Base-by-base conservation (phyloP, 2,888 invertebrate species). In the Chloroclystis v-ata region DNA sequence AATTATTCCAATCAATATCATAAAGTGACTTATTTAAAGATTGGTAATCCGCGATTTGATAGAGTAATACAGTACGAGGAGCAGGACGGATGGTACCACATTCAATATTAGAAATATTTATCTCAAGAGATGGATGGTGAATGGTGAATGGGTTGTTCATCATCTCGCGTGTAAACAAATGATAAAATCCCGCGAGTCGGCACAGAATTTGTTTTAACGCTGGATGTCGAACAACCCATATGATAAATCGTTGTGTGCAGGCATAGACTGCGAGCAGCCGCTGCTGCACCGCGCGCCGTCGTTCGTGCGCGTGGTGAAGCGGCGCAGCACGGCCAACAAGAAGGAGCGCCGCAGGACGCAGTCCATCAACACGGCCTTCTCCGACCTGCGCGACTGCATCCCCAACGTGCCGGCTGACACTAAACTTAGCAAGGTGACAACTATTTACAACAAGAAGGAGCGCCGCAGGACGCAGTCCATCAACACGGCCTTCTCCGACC, bases 371-470 rank as follows among this genome's bases (percentile, higher is more conserved):
- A 96, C 95, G 40, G 98, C 98, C 0, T 98, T 98, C 75, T 94
- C 96, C 0, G 95, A 96, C 66, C 87, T 98, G 0, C 83, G 98
- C 9, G 97, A 97, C 56, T 96, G 97, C 76, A 98, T 98, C 63
- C 98, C 98, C 0, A 97, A 98, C 69, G 97, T 98, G 1, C 98
- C 98, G 0, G 93, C 95, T 0, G 98, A 98, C 71, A 98, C 98
- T 0, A 98, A 98, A 80, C 82, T 98, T 20, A 97, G 97, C 9
- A 98, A 75, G 70, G 73, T 75, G 30, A 56, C n/a, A n/a, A n/a
- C n/a, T n/a, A n/a, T n/a, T n/a, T n/a, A n/a, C 11, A 98, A 98
- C 78, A 97, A 97, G 82, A 98, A 98, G 75, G 98, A 98, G 73
- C 79, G 98, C 7, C 82, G 97, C 56, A 89, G 98, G 41, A 98